These are phyloP conservation scores for Rambutsinella grinnellia DNA, from an alignment of 2,888 invertebrate genomes.

Conservation along the genomic window DNA sequence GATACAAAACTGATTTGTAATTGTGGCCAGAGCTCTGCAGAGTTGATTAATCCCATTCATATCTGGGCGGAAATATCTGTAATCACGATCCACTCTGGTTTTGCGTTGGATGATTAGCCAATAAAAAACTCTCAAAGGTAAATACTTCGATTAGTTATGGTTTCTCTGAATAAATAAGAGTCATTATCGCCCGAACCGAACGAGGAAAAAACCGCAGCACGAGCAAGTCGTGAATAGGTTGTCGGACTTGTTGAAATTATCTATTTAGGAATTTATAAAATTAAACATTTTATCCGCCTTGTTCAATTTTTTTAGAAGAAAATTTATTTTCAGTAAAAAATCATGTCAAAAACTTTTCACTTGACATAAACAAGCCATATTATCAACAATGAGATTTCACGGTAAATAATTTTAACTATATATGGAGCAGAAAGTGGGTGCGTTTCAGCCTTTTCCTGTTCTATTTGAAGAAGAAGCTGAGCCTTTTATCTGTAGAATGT, in stretches of 20 bases:
- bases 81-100: slow-evolving; percentile 38
- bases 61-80: no score
- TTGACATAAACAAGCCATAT: neutral
- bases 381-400: slow-evolving; percentile 39
- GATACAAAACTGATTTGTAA: no score
- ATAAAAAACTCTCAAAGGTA: slow-evolving; percentile 25
- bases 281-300: no score
- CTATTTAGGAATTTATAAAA: no score
- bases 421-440: slow-evolving; percentile 56
- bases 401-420: slow-evolving; percentile 55
- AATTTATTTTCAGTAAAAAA: neutral
- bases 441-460: slow-evolving; percentile 29
- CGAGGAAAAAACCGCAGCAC: neutral
- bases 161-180: slow-evolving; percentile 26
- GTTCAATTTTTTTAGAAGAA: neutral
- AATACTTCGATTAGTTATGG: slow-evolving; percentile 29
- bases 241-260: no score
- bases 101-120: slow-evolving; percentile 47
- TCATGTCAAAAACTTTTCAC: neutral
- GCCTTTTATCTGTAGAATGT: no score
- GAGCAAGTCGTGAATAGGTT: neutral
- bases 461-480: slow-evolving; percentile 24
- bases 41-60: no score
- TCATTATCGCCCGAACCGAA: slow-evolving; percentile 12
- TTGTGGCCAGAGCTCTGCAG: no score